Conservation (phyloP, 2,888 invertebrate species). For the Xanthorhoe designata region DNA sequence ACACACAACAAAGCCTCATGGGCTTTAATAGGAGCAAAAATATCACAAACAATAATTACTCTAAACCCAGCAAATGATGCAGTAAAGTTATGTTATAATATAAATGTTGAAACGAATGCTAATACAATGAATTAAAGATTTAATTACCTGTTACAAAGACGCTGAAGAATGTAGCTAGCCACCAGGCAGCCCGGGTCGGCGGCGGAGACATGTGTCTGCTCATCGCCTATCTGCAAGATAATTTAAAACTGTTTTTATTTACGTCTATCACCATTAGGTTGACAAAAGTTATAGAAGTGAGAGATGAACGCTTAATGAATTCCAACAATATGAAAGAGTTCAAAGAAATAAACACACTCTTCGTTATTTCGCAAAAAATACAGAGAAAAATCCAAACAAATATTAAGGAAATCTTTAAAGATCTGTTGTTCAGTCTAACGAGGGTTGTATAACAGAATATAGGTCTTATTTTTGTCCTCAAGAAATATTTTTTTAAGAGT, state of each 20-base stretch:
- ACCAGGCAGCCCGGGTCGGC: conserved; percentile 79
- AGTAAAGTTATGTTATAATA: too few relatives aligned
- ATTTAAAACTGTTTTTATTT: neutral
- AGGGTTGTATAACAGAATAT: conserved; percentile 13
- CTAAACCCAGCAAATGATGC: too few relatives aligned
- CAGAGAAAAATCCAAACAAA: neutral
- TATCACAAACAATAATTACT: too few relatives aligned
- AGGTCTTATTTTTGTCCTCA: conserved; percentile 16
- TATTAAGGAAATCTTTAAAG: conserved; percentile 15
- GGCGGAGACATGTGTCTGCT: conserved; percentile 78
- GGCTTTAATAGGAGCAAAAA: too few relatives aligned
- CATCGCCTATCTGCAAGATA: conserved; percentile 62
- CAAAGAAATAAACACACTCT: conserved; percentile 8
- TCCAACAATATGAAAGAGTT: conserved; percentile 3
- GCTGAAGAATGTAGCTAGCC: conserved; percentile 80
- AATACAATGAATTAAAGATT: neutral
- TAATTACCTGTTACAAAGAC: conserved; percentile 77
- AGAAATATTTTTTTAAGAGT: conserved; percentile 21
- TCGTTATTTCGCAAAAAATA: conserved; percentile 6
- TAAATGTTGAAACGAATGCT: neutral
- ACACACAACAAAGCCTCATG: too few relatives aligned
- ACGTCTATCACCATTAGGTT: neutral
- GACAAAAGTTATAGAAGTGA: neutral
- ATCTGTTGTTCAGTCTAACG: conserved; percentile 19
- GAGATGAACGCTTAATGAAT: neutral